These are phyloP conservation scores for Vannuccia rotundouncinata DNA, from an alignment of 2,888 invertebrate genomes.

Conservation along the genomic window DNA sequence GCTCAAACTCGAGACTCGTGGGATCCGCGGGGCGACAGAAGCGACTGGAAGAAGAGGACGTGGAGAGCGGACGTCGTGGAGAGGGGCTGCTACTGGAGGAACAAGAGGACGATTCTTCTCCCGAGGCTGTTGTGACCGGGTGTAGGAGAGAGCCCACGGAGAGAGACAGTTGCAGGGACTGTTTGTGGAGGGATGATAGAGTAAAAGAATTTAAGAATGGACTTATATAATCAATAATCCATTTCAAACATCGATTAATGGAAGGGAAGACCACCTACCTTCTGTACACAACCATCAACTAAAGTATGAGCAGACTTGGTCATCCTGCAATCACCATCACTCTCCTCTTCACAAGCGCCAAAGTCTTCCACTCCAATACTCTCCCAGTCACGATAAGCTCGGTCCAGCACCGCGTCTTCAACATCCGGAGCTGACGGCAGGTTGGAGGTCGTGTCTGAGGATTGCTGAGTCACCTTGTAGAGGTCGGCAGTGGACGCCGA, in stretches of 20 bases:
- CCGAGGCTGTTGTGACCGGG: neutral
- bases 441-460: too few species aligned
- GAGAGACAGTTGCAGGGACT: neutral
- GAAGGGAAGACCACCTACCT: neutral
- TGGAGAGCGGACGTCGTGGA: neutral
- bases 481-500: neutral
- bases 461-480: neutral
- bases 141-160: neutral
- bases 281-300: neutral
- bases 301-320: neutral
- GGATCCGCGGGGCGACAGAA: neutral
- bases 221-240: neutral
- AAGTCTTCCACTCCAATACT: slow-evolving; percentile 1
- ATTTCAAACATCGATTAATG: neutral
- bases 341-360: neutral
- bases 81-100: neutral
- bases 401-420: neutral
- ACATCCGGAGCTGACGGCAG: too few species aligned
- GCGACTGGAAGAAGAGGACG: neutral
- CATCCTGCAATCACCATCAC: neutral
- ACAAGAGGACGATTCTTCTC: neutral
- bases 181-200: neutral
- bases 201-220: neutral
- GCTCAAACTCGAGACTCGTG: neutral
- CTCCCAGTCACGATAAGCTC: slow-evolving; percentile 16